phyloP scores from a whole-genome alignment of 2,888 invertebrate genomes.

The Congeria kusceri region DNA sequence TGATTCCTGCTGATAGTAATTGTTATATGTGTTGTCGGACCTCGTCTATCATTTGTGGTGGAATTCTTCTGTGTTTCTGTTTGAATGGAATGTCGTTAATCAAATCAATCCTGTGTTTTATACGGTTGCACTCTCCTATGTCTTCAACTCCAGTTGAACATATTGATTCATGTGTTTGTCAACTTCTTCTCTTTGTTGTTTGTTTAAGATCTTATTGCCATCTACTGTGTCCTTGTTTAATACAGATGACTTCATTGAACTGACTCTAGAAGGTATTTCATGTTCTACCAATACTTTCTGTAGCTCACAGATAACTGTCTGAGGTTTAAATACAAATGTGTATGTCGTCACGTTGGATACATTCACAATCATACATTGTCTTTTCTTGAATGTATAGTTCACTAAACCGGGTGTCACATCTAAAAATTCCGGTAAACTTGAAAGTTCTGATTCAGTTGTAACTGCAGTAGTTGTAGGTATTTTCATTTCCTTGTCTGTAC shows the following conservation, averaged over 20 bases:
- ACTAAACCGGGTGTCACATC: conserved; percentile 23
- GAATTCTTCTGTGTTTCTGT: no score
- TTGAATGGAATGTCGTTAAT: conserved; percentile 45
- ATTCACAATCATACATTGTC: conserved; percentile 2
- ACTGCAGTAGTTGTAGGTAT: conserved; percentile 23
- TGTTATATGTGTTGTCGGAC: no score
- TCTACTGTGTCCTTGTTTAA: no score
- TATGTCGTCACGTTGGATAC: conserved; percentile 29
- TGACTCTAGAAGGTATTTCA: no score
- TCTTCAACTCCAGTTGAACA: background rate
- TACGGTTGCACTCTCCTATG: background rate
- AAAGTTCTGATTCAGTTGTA: conserved; percentile 7
- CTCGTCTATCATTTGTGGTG: no score
- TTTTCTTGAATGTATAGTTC: background rate
- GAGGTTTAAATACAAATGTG: background rate
- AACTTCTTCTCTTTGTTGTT: no score
- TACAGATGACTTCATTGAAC: no score
- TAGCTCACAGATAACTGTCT: conserved; percentile 14
- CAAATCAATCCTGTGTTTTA: conserved; percentile 48
- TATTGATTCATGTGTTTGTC: no score
- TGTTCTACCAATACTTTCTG: background rate
- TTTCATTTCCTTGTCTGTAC: no score
- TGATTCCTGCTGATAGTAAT: conserved; percentile 52
- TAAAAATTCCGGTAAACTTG: conserved; percentile 21
- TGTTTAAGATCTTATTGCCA: no score